These are phyloP conservation scores for Sciurus niger DNA, from an alignment of 2,113 vertebrate genomes.

Conservation along the genomic window DNA sequence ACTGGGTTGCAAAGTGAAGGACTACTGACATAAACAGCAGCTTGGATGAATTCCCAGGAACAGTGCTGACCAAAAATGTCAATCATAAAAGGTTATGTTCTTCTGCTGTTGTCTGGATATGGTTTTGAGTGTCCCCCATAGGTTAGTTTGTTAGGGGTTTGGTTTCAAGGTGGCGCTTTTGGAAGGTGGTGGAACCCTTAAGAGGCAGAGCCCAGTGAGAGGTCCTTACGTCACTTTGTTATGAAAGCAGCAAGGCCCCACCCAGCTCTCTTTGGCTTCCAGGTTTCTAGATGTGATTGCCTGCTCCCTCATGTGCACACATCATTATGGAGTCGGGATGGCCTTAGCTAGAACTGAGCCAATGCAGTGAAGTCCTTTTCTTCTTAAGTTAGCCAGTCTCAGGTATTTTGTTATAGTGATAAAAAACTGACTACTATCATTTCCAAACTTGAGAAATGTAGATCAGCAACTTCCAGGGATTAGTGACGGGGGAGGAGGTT, in stretches of 20 bases:
- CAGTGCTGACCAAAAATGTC: neutral
- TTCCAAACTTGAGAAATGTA: neutral
- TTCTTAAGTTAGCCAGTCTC: neutral
- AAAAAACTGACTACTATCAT: neutral
- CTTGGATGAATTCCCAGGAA: neutral
- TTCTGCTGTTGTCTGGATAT: neutral
- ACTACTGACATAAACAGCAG: fast-evolving
- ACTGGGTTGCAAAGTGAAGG: neutral
- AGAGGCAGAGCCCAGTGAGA: neutral
- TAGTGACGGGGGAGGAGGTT: neutral
- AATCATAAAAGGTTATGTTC: neutral
- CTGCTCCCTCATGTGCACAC: neutral
- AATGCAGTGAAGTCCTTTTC: neutral
- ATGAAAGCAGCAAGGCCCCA: neutral
- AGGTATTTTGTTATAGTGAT: neutral
- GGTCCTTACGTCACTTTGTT: neutral
- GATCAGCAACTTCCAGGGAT: neutral
- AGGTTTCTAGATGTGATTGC: neutral
- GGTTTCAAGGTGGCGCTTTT: neutral
- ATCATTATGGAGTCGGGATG: neutral
- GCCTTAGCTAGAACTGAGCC: neutral
- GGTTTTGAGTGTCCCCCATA: neutral
- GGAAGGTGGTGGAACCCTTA: neutral
- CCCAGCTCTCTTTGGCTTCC: neutral
- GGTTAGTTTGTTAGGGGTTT: neutral